Base-by-base conservation (phyloP, 2,113 vertebrate species). In the Protobothrops flavoviridis region DNA sequence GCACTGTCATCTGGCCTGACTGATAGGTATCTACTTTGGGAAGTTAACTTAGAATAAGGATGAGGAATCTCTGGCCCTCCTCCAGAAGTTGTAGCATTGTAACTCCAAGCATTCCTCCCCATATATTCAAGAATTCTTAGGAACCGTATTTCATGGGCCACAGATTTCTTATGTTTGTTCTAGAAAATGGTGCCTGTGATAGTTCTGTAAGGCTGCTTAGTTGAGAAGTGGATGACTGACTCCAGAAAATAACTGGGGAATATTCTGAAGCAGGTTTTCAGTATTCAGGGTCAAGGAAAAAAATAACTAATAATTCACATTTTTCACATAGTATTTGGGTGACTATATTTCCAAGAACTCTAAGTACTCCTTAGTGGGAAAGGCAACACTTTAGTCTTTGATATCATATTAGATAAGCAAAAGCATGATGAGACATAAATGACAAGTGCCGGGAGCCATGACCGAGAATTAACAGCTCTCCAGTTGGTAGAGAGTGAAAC, bases 401-500 rank as follows among this genome's bases (percentile, higher is more conserved):
- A 48, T 15, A 81, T 53, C 33, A 43, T 4, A 9, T 93, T n/a
- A 86, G 39, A 90, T 29, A 87, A 90, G 90, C 39, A 23, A 59
- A 90, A 90, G 52, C 53, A 43, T 20, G 13, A 33, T 64, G 48
- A 90, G 81, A 93, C 48, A 52, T 61, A 81, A 90, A 10, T 52
- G 74, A 45, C 39, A 52, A 86, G 74, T 53, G 55, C 55, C 81
- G 10, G n/a, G 55, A 93, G 92, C 48, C 13, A 53, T 26, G 87
- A 45, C 69, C 50, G 45, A 50, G 55, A 90, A 48, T 26, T 52
- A 86, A 81, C 45, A 53, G 33, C 81, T 57, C 92, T 90, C 89
- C 74, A 87, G 89, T 87, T 59, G 90, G 89, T 15, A 11, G 74
- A 86, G 89, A 93, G n/a, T 52, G 88, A 93, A 93, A 74, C 89